Evolutionary conservation across 2,113 vertebrate species (phyloP).

Genomic region (Heloderma charlesbogerti): DNA sequence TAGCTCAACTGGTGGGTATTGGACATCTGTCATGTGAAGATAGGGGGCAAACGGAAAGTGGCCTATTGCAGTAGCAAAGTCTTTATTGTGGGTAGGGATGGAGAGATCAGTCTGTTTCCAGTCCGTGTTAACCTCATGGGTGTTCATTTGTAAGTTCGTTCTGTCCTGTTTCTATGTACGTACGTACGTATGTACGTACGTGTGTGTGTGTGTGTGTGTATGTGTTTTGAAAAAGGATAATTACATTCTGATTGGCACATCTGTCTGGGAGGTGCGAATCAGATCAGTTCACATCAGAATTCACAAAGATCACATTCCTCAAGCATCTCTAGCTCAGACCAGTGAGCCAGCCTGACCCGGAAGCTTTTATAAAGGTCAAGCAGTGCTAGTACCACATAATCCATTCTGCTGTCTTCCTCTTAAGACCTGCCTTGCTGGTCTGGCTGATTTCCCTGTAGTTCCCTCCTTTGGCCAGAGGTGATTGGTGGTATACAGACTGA

Average conservation of each 20-base stretch:
- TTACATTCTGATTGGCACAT: background rate
- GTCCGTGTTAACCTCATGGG: background rate
- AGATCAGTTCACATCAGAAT: background rate
- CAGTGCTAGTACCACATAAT: background rate
- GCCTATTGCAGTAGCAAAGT: background rate
- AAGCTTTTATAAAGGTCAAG: background rate
- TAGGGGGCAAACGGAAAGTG: no score
- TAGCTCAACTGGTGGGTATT: background rate
- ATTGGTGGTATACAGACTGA: background rate
- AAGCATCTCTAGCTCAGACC: background rate
- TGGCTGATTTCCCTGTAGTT: background rate
- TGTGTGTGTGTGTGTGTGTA: background rate
- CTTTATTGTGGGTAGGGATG: background rate
- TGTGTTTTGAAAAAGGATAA: background rate
- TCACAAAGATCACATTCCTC: background rate
- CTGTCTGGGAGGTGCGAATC: background rate
- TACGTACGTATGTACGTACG: no score
- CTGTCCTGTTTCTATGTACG: background rate
- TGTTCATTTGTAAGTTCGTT: background rate
- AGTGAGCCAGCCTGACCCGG: background rate
- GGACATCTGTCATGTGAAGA: background rate
- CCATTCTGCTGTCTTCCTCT: background rate
- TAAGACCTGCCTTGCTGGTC: background rate
- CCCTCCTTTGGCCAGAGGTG: background rate
- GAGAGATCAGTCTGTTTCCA: no score